Evolutionary conservation across 2,113 vertebrate species (phyloP), one percentile per base, ranked within the genome.

Genomic region (Cinclus cinclus): DNA sequence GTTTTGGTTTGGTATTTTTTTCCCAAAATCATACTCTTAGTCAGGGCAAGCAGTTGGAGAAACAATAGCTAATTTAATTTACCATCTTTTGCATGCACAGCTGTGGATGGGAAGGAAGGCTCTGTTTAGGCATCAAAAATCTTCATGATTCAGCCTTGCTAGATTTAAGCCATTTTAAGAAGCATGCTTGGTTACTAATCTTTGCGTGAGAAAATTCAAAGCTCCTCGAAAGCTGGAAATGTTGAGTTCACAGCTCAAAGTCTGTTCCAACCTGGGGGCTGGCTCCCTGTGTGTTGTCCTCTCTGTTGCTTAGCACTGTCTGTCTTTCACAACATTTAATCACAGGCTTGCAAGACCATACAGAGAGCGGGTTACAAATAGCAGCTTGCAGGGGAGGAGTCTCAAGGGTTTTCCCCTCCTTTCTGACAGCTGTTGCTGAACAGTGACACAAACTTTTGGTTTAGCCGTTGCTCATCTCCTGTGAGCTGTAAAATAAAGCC

Each of bases 221-320:
- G 77, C 79, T 96, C 95, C 94, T 97, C 31, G 56, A 97, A 97
- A 95, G 87, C 90, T 73, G 84, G 90, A 92, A 96, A 95, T 67
- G 62, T 44, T 94, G 95, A 91, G 73, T 96, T 95, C 92, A 60
- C 30, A 84, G 31, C 80, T 84, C 22, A 0, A 63, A 92, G 41
- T 71, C 60, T 37, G 47, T 67, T 90, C 92, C 90, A 95, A 3
- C 46, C 83, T 89, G 46, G 60, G 46, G 25, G 44, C 89, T 83
- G 82, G 30, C 52, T 95, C 56, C 24, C 60, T 60, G n/a, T 53
- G 37, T 91, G 69, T 86, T 83, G 73, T 50, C 47, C 69, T 81
- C 80, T 50, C 28, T 0, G 71, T 81, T 90, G 95, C 91, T 94
- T 92, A 94, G 90, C 82, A 28, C 80, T 83, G 87, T n/a, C 15